phyloP scores from a whole-genome alignment of 1,140 invertebrate species.

The Achroia grisella region DNA sequence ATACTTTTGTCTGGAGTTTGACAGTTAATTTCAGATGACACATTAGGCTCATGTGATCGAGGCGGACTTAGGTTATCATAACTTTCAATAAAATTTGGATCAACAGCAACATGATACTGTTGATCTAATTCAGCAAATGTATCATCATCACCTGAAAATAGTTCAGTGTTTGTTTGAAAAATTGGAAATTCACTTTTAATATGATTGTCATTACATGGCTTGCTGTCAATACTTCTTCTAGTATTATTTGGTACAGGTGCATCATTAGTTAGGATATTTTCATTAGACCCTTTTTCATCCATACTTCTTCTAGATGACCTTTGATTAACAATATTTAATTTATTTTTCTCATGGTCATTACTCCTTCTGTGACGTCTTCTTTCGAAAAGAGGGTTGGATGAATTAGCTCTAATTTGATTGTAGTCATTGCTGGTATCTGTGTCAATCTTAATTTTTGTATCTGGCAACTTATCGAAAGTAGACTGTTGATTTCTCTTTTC shows the following conservation, averaged over 20 bases:
- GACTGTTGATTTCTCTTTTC: conserved; percentile 2
- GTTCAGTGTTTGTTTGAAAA: conserved; percentile 38
- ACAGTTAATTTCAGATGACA: background rate
- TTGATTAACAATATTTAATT: conserved; percentile 14
- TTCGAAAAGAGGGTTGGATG: conserved; percentile 30
- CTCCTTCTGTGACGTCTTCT: conserved; percentile 27
- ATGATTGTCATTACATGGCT: conserved; percentile 15
- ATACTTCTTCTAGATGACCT: background rate
- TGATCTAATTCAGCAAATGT: conserved; percentile 62
- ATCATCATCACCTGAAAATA: conserved; percentile 52
- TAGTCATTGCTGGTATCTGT: background rate
- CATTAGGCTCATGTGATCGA: conserved; percentile 4
- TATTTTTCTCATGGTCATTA: conserved; percentile 16
- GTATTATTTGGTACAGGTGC: background rate
- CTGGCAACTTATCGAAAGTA: conserved; percentile 11
- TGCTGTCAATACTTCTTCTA: conserved; percentile 24
- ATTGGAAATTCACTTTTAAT: conserved; percentile 18
- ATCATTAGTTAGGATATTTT: background rate
- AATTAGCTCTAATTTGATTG: background rate
- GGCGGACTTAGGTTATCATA: conserved; percentile 30
- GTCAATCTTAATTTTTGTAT: conserved; percentile 1
- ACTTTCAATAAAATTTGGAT: conserved; percentile 54
- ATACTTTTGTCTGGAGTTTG: conserved; percentile 18
- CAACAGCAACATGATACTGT: conserved; percentile 64
- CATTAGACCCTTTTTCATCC: background rate